Conservation (phyloP, 2,797 vertebrate genomes). For the Sciurus carolinensis region DNA sequence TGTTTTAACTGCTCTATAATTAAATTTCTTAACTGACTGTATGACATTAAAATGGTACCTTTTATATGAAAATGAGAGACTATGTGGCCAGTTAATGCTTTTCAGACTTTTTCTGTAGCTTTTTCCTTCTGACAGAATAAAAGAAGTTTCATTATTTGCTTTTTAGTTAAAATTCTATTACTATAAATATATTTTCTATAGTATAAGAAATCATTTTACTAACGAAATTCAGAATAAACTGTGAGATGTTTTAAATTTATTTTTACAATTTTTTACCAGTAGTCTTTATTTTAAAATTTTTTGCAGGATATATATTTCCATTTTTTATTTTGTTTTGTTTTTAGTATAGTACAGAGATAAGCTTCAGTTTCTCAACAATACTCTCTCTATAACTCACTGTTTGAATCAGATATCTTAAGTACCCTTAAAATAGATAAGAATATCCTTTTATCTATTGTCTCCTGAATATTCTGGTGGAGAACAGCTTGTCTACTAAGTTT, state of each 20-base stretch:
- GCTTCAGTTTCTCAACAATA: background rate
- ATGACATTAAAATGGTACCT: conserved; percentile 61
- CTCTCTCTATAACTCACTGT: background rate
- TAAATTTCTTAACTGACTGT: conserved; percentile 40
- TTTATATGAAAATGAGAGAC: conserved; percentile 56
- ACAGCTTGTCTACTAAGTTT: background rate
- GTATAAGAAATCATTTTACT: background rate
- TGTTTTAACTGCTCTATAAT: conserved; percentile 51
- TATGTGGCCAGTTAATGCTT: background rate
- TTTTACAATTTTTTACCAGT: background rate
- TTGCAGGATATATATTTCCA: background rate
- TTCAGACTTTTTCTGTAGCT: conserved; percentile 35
- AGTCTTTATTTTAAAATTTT: background rate
- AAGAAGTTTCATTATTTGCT: background rate
- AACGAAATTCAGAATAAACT: conserved; percentile 13
- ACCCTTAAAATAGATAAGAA: background rate
- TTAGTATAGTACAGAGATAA: background rate
- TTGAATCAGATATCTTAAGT: background rate
- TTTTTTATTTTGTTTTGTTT: background rate
- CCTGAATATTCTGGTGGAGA: background rate
- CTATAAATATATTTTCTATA: background rate
- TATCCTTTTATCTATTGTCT: conserved; percentile 49
- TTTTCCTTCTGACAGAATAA: conserved; percentile 16
- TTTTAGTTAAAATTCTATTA: conserved; percentile 57
- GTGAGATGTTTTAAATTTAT: background rate